Base-by-base conservation (phyloP, 2,113 vertebrate species). In the Eolophus roseicapilla region DNA sequence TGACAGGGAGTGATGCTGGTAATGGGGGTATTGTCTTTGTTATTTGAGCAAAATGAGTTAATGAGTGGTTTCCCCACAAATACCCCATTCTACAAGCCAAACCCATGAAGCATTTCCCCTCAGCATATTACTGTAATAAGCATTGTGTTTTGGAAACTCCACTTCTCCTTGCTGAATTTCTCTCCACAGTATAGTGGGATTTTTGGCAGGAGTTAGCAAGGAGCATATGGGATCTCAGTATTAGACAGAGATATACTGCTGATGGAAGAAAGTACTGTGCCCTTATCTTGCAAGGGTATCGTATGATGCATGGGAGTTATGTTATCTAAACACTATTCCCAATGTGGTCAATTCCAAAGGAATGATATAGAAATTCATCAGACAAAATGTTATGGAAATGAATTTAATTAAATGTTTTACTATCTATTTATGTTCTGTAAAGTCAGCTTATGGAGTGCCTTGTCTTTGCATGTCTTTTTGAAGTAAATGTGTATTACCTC, bases 171-270 rank as follows among this genome's bases (percentile, higher is more conserved):
- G 64, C 79, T 83, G 92, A 80, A 88, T 94, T 86, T 90, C 78
- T 91, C 59, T 93, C 49, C 63, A 63, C 5, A 15, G 59, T 87
- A 75, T 19, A 60, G 44, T 80, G 78, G 87, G 67, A 90, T 82
- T 95, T 95, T 91, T 96, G 92, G 84, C 87, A 97, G 79, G 47
- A 96, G 59, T 20, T 53, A 37, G 31, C 43, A 65, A 73, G 67
- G 49, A 92, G 37, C 77, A 68, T 86, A 83, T 94, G 80, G 93
- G 52, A 79, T 68, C 70, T 84, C 39, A 19, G 46, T 82, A 81
- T 79, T 64, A 84, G 60, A 55, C 55, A 80, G 59, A 79, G 67
- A 80, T 63, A 33, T 88, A 75, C 31, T 63, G 59, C 80, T 82
- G 82, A 15, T 75, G 35, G 35, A 88, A 31, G 55, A 68, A 94